Base-by-base conservation (phyloP, 2,113 vertebrate genomes). In the Heptranchias perlo region DNA sequence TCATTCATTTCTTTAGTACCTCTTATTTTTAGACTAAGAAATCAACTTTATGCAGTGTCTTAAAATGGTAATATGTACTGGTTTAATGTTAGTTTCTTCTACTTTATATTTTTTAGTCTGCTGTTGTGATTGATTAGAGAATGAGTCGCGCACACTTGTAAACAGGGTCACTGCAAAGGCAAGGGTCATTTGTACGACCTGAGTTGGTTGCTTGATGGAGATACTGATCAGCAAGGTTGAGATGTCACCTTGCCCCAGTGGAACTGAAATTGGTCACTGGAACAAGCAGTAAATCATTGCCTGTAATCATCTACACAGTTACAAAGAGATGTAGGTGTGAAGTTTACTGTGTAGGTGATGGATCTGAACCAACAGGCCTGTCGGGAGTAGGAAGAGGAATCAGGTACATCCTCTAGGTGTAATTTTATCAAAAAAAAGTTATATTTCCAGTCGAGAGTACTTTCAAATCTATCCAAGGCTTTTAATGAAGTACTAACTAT, bases 401-500 rank as follows among this genome's bases (percentile, higher is more conserved):
- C 6, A 4, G 21, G 44, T 35, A 69, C 94, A 95, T 95, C 64
- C 93, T 47, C 94, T 52, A 16, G n/a, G 10, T 73, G 44, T 14
- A 47, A 13, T 95, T 69, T 52, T 52, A 35, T 52, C 65, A 96
- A 96, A 96, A 91, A 96, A 0, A 7, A 58, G 96, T 96, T 97
- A 97, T 49, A n/a, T 95, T 96, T 97, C 96, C 96, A 96, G 96
- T 97, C 97, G 18, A 89, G 91, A 96, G 96, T 44, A 95, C 25
- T 47, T 69, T 73, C 44, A 95, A 95, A 95, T 69, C 94, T 95
- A 95, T 28, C 65, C 94, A 69, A 95, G 76, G 6, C 91, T 96
- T 96, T 97, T 96, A 0, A 23, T 65, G 93, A 96, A 65, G 96
- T 96, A 96, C 96, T 97, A 97, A 96, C 96, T 96, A 96, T 97